These are phyloP conservation scores for Drosophila melanogaster DNA, from an alignment of 1,140 invertebrate genomes.

Conservation along the genomic window Release_6_plus_ISO1_MT NT_033777.3:4886001-4886500, in stretches of 20 bases:
- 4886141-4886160: conserved; percentile 44
- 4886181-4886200: conserved; percentile 3
- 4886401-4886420: conserved; percentile 61
- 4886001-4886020: conserved; percentile 66
- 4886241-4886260: background rate
- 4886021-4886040: conserved; percentile 83
- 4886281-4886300: no score
- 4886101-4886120: conserved; percentile 84
- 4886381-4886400: conserved; percentile 25
- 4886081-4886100: conserved; percentile 85
- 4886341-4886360: no score
- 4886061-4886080: conserved; percentile 78
- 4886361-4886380: background rate
- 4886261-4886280: no score
- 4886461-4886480: conserved; percentile 72
- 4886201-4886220: conserved; percentile 16
- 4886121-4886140: conserved; percentile 80
- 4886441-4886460: conserved; percentile 55
- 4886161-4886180: conserved; percentile 49
- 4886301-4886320: no score
- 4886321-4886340: no score
- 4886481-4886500: conserved; percentile 72
- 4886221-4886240: no score
- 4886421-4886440: conserved; percentile 47
- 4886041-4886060: conserved; percentile 30